These are phyloP conservation scores for Melanotaenia boesemani DNA, from an alignment of 2,797 vertebrate genomes.

Conservation along the genomic window DNA sequence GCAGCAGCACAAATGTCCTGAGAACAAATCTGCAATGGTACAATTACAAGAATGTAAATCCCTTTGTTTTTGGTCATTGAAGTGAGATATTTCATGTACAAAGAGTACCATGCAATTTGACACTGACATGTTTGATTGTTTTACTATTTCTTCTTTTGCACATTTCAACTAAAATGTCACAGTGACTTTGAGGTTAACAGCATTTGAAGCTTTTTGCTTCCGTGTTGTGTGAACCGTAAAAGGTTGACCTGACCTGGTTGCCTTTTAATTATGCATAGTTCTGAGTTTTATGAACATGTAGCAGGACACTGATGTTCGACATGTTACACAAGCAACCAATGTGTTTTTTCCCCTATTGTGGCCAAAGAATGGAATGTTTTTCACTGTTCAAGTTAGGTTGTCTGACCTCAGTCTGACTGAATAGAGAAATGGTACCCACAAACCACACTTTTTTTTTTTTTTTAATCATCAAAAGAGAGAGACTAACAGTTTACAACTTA, in stretches of 20 bases:
- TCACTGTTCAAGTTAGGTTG: slow-evolving; percentile 36
- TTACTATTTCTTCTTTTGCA: neutral
- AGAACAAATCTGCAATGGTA: slow-evolving; percentile 1
- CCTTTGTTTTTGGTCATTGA: neutral
- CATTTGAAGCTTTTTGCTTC: slow-evolving; percentile 14
- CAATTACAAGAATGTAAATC: neutral
- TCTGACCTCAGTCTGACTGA: slow-evolving; percentile 34
- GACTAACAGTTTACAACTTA: too few species aligned
- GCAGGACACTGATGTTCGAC: slow-evolving; percentile 30
- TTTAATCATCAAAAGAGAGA: too few species aligned
- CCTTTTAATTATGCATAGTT: slow-evolving; percentile 30
- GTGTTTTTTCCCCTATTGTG: slow-evolving; percentile 36
- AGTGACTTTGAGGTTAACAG: neutral
- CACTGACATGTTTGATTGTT: neutral
- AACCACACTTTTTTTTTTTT: too few species aligned
- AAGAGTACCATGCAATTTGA: neutral
- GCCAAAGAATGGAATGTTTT: slow-evolving; percentile 56
- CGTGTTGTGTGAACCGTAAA: slow-evolving; percentile 8
- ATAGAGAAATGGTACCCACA: neutral
- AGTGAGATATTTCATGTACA: neutral
- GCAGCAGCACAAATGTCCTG: neutral
- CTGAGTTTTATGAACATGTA: slow-evolving; percentile 38
- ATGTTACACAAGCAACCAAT: slow-evolving; percentile 32
- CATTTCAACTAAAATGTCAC: neutral
- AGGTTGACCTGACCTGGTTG: neutral